Evolutionary conservation across 2,888 invertebrate species (phyloP), one percentile per base, ranked within the genome.

Genomic region (Frankliniella fusca): DNA sequence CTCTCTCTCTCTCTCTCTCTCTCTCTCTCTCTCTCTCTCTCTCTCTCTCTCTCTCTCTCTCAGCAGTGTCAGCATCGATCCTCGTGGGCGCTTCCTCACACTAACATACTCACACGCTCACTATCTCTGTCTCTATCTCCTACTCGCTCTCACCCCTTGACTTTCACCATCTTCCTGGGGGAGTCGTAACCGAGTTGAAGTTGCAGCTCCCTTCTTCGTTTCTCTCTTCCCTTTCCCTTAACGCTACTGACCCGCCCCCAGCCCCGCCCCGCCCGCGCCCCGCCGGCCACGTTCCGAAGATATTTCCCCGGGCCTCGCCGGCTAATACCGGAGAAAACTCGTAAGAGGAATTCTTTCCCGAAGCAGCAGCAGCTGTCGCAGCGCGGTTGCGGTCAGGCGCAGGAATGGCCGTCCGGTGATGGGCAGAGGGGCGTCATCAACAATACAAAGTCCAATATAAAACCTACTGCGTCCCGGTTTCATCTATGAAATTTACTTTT

Each of bases 151-250:
- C 12, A 12, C 27, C 12, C 27, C 27, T 27, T 27, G 70, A 76
- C 70, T 27, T 76, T 76, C 70, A 12, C 70, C 70, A 27, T 27
- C 70, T 76, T 76, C 70, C 70, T 76, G 11, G 27, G 70, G 70
- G 70, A 76, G 27, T 27, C 70, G 27, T 76, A 76, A 23, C 70
- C 70, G 70, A 76, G 70, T 76, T 76, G 12, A 27, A 61, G 61
- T 61, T 61, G 61, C 61, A 61, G 20, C 38, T 2, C 38, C 38
- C 27, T 11, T 10, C 70, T 11, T 23, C 27, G 23, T 76, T 23
- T 23, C 23, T 76, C 27, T 27, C 12, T 23, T 27, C 23, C 27
- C 23, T 76, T 27, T 76, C 23, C 27, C 9, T 76, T 54, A 54
- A 54, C 38, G 38, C 38, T 5, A 5, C 38, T 61, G 61, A 8